These are phyloP conservation scores for Crotalus adamanteus DNA, from an alignment of 2,797 vertebrate genomes.

Conservation along the genomic window DNA sequence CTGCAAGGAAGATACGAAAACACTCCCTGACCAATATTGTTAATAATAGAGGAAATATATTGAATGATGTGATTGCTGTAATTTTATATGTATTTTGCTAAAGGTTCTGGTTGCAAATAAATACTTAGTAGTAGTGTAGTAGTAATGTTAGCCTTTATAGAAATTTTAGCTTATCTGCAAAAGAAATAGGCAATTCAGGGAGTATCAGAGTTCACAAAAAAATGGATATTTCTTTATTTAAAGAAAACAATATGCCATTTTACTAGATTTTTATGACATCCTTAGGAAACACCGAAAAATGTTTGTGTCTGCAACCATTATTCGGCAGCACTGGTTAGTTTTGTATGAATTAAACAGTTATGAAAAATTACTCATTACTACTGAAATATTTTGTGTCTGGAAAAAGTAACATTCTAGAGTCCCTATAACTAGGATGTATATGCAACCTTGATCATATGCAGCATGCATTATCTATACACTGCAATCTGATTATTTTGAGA, in stretches of 20 bases:
- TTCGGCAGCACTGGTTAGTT: neutral
- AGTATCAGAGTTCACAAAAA: neutral
- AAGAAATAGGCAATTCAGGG: neutral
- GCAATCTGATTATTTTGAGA: neutral
- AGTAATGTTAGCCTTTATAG: neutral
- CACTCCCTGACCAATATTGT: neutral
- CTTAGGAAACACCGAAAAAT: neutral
- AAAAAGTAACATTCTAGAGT: neutral
- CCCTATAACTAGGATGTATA: neutral
- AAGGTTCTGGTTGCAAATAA: neutral
- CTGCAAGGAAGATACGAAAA: neutral
- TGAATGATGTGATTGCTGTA: neutral
- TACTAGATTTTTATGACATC: accelerated
- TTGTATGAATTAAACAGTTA: neutral
- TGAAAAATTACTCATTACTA: neutral
- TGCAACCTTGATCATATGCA: neutral
- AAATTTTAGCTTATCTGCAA: neutral
- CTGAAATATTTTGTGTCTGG: neutral
- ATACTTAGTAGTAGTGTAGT: neutral
- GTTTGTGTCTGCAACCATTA: neutral
- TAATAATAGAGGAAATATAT: neutral
- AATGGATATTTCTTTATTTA: neutral
- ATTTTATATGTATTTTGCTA: neutral
- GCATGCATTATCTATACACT: neutral
- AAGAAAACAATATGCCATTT: neutral